phyloP scores from a whole-genome alignment of 1,140 invertebrate species.

The Brachionus paranguensis region DNA sequence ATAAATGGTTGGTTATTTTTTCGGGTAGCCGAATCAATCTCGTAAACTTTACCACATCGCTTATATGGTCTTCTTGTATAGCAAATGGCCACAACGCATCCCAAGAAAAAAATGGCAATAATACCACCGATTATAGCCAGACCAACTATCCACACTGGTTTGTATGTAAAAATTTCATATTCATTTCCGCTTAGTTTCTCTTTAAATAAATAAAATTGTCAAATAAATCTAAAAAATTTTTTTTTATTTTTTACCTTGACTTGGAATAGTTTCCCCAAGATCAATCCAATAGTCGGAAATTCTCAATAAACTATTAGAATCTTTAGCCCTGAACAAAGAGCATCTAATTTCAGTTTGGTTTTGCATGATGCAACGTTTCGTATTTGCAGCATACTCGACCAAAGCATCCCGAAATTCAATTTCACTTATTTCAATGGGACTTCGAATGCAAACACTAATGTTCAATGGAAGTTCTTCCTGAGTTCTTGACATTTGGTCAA shows the following conservation, averaged over 20 bases:
- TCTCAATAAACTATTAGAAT: conserved; percentile 9
- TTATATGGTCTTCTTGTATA: conserved; percentile 33
- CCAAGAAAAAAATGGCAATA: conserved; percentile 26
- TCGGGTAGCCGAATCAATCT: not conserved
- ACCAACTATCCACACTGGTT: conserved; percentile 29
- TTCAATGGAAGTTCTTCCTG: not conserved
- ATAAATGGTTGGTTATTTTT: conserved; percentile 22
- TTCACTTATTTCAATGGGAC: not conserved
- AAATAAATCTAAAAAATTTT: not conserved
- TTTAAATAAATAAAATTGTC: not conserved
- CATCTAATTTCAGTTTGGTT: conserved; percentile 20
- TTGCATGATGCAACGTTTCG: not conserved
- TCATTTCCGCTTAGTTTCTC: conserved; percentile 11
- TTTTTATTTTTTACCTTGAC: not conserved
- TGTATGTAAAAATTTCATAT: conserved; percentile 27
- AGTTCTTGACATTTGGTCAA: not conserved
- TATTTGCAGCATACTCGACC: conserved; percentile 21
- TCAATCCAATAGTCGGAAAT: conserved; percentile 36
- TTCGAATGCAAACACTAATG: not conserved
- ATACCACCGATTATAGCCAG: conserved; percentile 12
- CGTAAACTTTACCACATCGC: conserved; percentile 35
- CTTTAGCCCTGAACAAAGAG: not conserved
- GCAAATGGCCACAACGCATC: conserved; percentile 30
- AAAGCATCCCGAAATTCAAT: not conserved
- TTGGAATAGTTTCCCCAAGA: not conserved